Conservation (phyloP, 2,797 vertebrate species). For the Trichosurus vulpecula region DNA sequence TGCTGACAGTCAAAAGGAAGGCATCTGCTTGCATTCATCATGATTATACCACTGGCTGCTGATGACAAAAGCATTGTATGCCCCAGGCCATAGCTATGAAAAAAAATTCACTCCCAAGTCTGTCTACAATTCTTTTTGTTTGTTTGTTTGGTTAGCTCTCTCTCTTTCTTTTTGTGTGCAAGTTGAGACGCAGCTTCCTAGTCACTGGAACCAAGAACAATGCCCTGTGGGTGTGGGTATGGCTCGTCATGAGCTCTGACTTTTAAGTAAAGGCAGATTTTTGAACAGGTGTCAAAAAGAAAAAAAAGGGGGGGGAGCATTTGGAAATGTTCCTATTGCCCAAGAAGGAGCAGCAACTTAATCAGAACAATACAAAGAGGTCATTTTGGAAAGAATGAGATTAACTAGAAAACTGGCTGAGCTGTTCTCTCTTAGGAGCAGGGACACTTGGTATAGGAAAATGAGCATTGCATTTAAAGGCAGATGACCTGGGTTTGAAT, state of each 20-base stretch:
- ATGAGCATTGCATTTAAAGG: not conserved
- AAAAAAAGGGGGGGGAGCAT: conserved; percentile 40
- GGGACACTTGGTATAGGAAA: not conserved
- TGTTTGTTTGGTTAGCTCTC: not conserved
- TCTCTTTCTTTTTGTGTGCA: conserved; percentile 59
- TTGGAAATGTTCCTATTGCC: conserved; percentile 62
- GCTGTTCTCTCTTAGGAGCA: conserved; percentile 14
- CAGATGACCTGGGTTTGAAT: not conserved
- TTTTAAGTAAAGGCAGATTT: conserved; percentile 65
- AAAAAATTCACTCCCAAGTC: conserved; percentile 55
- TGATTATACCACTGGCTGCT: conserved; percentile 44
- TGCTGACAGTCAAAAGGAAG: conserved; percentile 22
- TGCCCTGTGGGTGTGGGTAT: conserved; percentile 60
- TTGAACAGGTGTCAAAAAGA: conserved; percentile 72
- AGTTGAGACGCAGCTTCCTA: conserved; percentile 74
- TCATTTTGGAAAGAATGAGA: conserved; percentile 39
- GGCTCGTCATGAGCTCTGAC: conserved; percentile 33
- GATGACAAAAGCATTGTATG: conserved; percentile 45
- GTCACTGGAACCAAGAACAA: conserved; percentile 66
- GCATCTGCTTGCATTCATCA: conserved; percentile 48
- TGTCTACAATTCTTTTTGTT: conserved; percentile 39
- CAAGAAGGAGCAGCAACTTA: conserved; percentile 22
- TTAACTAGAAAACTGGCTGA: conserved; percentile 31
- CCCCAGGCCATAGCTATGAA: conserved; percentile 41
- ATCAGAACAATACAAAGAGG: conserved; percentile 51